Evolutionary conservation across 1,140 invertebrate genomes (phyloP), one percentile per base, ranked within the genome.

Genomic region (Alviniconcha marisindica): DNA sequence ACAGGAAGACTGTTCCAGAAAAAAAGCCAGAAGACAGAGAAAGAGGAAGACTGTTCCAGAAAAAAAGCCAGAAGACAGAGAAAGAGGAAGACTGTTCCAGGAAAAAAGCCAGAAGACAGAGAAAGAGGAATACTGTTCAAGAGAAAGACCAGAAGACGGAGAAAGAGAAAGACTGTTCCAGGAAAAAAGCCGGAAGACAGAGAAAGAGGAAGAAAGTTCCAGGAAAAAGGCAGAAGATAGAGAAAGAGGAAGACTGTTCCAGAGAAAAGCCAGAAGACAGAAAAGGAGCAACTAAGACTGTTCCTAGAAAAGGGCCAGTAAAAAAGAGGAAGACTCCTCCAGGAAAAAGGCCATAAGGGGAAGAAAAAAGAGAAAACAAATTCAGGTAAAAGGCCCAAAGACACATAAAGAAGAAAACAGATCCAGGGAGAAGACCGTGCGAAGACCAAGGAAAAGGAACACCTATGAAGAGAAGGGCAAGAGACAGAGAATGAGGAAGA

Each of bases 381-480:
- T 3, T 18, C 36, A 85, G 60, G 83, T 36, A 40, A 63, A 77
- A 54, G 83, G 54, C 81, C 63, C 83, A 63, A 85, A 83, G 79
- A 48, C 60, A 21, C 74, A 89, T 89, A 54, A 91, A 83, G 69
- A 89, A 80, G 73, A 81, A 60, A 80, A 56, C 80, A 54, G 81
- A 74, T 83, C 0, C 78, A 51, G 48, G 56, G 83, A 77, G 73
- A 31, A 81, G 82, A 38, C 12, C 33, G 24, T 38, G 82, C 82
- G 10, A 12, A 44, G 15, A 24, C 54, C 10, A 38, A 24, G 24
- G 77, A 74, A 24, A 28, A 51, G 12, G 66, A 54, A 44, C 18
- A 28, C 15, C 71, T n/a, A 77, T 28, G 24, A 77, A 12, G 18
- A 24, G 21, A 33, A 42, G 51, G 18, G 7, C 21, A 40, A 87